A percentile compares a stretch with the other conserved stretches of the same genome.
Conservation (phyloP, 2,113 vertebrate genomes). For the Leucopsar rothschildi region DNA sequence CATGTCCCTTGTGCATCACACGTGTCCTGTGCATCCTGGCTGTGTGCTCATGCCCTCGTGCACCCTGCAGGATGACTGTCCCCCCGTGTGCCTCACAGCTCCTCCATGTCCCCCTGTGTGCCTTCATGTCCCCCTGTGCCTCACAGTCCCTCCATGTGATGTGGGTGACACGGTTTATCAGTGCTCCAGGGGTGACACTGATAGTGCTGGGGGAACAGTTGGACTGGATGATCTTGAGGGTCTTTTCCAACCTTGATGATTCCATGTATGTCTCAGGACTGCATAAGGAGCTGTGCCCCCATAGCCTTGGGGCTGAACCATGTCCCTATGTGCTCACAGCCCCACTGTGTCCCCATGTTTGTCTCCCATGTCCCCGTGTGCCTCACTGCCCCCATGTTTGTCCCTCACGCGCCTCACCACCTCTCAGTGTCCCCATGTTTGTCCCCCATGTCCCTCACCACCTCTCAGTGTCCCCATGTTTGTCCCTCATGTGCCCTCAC, state of each 20-base stretch:
- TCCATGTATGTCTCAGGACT: background rate
- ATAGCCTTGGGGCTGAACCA: background rate
- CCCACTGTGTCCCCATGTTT: background rate
- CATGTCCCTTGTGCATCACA: fast-evolving
- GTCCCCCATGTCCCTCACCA: background rate
- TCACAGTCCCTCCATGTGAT: fast-evolving
- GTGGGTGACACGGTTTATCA: background rate
- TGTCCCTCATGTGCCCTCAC: background rate
- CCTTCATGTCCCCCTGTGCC: background rate
- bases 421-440: background rate
- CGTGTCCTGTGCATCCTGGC: fast-evolving
- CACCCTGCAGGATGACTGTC: background rate
- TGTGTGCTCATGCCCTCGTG: fast-evolving
- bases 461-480: background rate
- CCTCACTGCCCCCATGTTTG: background rate
- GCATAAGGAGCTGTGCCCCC: background rate
- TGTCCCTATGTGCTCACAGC: background rate
- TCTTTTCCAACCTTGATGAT: background rate
- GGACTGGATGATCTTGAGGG: background rate
- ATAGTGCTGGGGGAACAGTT: no score
- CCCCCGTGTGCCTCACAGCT: background rate
- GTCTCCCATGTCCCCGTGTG: background rate
- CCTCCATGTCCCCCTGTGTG: background rate
- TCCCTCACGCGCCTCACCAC: background rate
- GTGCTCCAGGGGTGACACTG: no score